Conservation (phyloP, 2,797 vertebrate genomes). For the Catharus ustulatus region DNA sequence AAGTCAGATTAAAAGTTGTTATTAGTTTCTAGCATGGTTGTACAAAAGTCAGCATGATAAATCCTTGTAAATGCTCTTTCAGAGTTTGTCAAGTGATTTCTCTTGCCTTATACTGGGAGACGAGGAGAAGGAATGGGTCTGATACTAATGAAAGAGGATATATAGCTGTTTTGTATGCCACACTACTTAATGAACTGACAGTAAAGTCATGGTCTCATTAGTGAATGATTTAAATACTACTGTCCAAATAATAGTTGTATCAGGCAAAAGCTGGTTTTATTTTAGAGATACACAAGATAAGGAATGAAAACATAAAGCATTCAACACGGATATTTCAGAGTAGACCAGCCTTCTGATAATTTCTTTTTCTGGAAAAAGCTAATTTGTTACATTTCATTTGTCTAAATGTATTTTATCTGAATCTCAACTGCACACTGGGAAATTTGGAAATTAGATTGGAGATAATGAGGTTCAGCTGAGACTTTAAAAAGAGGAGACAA, state of each 20-base stretch:
- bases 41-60: background rate
- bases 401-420: background rate
- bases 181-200: background rate
- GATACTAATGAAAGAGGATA: background rate
- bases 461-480: constrained; percentile 11
- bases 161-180: background rate
- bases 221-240: background rate
- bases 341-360: background rate
- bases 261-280: background rate
- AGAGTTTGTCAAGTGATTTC: background rate
- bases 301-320: background rate
- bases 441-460: background rate
- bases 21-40: background rate
- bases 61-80: background rate
- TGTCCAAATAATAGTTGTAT: background rate
- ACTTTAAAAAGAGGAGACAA: background rate
- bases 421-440: background rate
- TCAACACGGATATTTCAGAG: background rate
- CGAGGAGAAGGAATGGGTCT: background rate
- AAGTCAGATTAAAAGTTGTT: background rate
- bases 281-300: background rate
- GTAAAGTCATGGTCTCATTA: background rate
- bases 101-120: background rate
- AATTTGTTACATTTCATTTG: background rate
- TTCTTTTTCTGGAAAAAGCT: background rate